Evolutionary conservation across 2,113 vertebrate species (phyloP).

Genomic region (Periophthalmodon schlosseri): DNA sequence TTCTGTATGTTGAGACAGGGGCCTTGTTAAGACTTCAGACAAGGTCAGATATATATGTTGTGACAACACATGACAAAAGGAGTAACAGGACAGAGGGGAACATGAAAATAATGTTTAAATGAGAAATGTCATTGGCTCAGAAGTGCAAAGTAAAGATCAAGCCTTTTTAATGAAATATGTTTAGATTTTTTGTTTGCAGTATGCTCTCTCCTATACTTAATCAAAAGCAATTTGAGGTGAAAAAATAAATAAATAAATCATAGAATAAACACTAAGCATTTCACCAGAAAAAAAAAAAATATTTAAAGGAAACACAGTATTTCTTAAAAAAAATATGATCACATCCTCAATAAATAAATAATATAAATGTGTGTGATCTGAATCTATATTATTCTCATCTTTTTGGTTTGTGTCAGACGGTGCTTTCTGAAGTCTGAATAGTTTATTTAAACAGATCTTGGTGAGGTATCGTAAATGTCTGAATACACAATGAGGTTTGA

Average conservation of each 20-base stretch:
- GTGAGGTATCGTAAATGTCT: slow-evolving; percentile 83
- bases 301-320: neutral
- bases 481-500: slow-evolving; percentile 90
- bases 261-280: neutral
- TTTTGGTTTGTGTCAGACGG: slow-evolving; percentile 75
- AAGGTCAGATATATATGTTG: slow-evolving; percentile 75
- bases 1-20: slow-evolving; percentile 66
- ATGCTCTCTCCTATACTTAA: neutral
- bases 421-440: slow-evolving; percentile 85
- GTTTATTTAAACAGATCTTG: slow-evolving; percentile 84
- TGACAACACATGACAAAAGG: slow-evolving; percentile 58
- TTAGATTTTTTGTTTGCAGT: neutral
- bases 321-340: neutral
- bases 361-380: neutral
- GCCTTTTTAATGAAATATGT: slow-evolving; percentile 3
- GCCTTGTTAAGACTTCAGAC: slow-evolving; percentile 60
- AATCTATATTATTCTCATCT: slow-evolving; percentile 13
- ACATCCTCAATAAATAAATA: neutral
- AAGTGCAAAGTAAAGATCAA: neutral
- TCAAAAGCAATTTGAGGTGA: neutral
- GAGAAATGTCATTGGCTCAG: neutral
- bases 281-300: neutral
- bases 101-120: slow-evolving; percentile 12
- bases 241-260: neutral
- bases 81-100: slow-evolving; percentile 38